Evolutionary conservation across 1,140 invertebrate species (phyloP), one percentile per base, ranked within the genome.

Genomic region (Atopsyche davidsoni): DNA sequence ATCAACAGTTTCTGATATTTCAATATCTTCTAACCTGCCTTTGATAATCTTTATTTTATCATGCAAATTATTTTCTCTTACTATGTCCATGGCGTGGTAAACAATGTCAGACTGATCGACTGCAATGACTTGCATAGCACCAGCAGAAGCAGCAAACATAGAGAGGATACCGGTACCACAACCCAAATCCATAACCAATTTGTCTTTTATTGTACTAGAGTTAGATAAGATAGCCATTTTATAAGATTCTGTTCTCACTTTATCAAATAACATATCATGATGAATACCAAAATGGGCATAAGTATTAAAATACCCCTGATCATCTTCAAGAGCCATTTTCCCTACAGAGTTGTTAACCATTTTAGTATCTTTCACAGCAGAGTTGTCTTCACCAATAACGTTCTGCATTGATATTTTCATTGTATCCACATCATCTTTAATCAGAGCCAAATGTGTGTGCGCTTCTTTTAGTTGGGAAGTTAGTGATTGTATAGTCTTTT

Each of bases 251-350:
- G 96, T 99, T 50, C 96, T 76, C 7, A 96, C 81, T 73, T 83
- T 86, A 73, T 98, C 96, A 53, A 81, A 84, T 9, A 95, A 69
- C 91, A 95, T 95, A 64, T 92, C 92, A 72, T 96, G 90, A 76
- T 99, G 96, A 63, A 99, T 99, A 10, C 88, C 87, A 77, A 95
- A 97, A 73, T 98, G 93, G 49, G 92, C 88, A 69, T 99, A 99
- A 2, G 92, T 91, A 65, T 86, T 89, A 64, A 98, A 98, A 71
- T 98, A 98, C 54, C 82, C 79, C 59, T 81, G 78, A 61, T 90
- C 86, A 51, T 76, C 69, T 59, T 76, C 70, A 48, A 73, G 59
- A 55, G 70, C 68, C 45, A 78, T 71, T 58, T 69, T 69, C 6
- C 66, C 67, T 3, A 77, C 74, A 68, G 63, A 73, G 32, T 69